phyloP scores from a whole-genome alignment of 2,797 vertebrate species.

The Enteromius trimaculatus region DNA sequence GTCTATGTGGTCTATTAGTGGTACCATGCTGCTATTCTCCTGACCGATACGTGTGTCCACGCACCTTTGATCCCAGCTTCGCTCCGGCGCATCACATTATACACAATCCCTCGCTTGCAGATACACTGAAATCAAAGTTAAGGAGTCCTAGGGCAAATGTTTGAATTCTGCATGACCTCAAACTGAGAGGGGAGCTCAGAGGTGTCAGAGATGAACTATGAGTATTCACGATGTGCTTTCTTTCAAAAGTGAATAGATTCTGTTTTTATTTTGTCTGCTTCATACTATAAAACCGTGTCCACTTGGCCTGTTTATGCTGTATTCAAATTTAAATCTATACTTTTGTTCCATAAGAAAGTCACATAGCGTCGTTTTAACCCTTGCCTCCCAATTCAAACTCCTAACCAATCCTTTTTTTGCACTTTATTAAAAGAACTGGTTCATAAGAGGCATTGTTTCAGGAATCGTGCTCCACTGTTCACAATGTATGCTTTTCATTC shows the following conservation, averaged over 20 bases:
- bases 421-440: not conserved
- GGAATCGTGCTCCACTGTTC: not conserved
- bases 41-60: conserved; percentile 32
- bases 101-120: conserved; percentile 38
- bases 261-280: conserved; percentile 23
- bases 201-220: conserved; percentile 30
- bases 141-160: conserved; percentile 8
- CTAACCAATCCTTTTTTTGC: too few relatives aligned
- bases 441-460: not conserved
- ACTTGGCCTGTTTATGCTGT: not conserved
- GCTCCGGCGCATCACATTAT: conserved; percentile 26
- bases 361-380: too few relatives aligned
- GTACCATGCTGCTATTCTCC: conserved; percentile 27
- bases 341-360: not conserved
- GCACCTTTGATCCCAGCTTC: conserved; percentile 43
- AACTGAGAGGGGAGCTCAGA: conserved; percentile 17
- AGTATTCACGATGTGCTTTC: conserved; percentile 18
- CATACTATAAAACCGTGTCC: not conserved
- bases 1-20: conserved; percentile 29
- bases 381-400: too few relatives aligned
- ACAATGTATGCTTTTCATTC: not conserved
- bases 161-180: conserved; percentile 45
- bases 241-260: conserved; percentile 6
- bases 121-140: not conserved
- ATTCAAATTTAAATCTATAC: not conserved